Base-by-base conservation (phyloP, 37 sponge, comb jelly and placozoan genomes). In the Cliona cf. orientalis region DNA sequence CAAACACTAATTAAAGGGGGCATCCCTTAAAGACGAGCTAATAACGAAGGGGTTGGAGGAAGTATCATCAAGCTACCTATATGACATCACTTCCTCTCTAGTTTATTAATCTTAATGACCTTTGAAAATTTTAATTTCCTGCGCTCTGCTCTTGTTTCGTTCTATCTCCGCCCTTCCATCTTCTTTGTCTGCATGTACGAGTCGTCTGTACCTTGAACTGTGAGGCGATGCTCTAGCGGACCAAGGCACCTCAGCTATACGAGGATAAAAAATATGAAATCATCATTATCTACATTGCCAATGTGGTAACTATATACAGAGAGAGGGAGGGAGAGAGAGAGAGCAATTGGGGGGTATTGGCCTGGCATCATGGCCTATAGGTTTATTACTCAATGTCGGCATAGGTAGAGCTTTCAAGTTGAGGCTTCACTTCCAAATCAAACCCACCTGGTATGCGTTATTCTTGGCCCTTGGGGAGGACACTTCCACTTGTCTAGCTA, bases 121-220 rank as follows among this genome's bases (percentile, higher is more conserved):
- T 49, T 46, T 7, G 26, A 61, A 61, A 1, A 75, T 33, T 59
- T 75, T 58, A n/a, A 75, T 75, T 26, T 75, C 76, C 25, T 75
- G 76, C 2, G 76, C 25, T 25, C 59, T 78, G 21, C 79, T 42
- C 37, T 91, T 69, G 21, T 95, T 83, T 23, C 81, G 58, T 59
- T 91, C 85, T 29, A 84, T 72, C 61, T 91, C 92, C 26, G 74
- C 89, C 46, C 74, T 55, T 39, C 60, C 46, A 45, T 63, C 32
- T 81, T 78, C 46, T 76, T 87, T 5, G 91, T 91, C 1, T 40
- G 23, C 58, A 74, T 82, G 74, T 91, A 94, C 0, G 86, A 76
- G 28, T 94, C 92, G 6, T 89, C 86, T n/a, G 80, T 94, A 1
- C 80, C 95, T 56, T 84, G 72, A 9, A 94, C 82, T 35, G 78